Evolutionary conservation across 2,888 invertebrate species (phyloP), one percentile per base, ranked within the genome.

Genomic region (Xanthia togata): DNA sequence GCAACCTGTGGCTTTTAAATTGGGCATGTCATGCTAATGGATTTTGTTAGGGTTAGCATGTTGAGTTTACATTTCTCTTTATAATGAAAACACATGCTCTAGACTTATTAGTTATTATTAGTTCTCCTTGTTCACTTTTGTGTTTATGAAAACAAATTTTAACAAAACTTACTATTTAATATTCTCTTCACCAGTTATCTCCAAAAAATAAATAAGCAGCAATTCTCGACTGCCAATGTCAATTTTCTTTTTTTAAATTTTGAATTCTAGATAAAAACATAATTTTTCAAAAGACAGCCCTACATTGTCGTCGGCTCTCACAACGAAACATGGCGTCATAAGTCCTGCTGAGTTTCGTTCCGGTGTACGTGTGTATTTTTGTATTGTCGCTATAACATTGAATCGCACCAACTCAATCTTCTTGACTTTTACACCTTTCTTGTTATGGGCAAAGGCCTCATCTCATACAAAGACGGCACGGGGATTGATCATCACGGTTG

Each of bases 341-440:
- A 84, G 84, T 84, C 82, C 84, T 79, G 55, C 84, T 84, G 79
- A 84, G 76, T 68, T 72, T 31, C 72, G 72, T 74, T 80, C 81
- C 76, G 47, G 70, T 73, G 77, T 80, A 87, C 85, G 84, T 83
- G 78, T 84, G 81, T 85, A 85, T 85, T 85, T 82, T 87, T 85
- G 82, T 87, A 81, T 69, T 78, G 79, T 73, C 70, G 70, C 74
- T 71, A 68, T 82, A 79, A 62, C 44, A 75, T 75, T 73, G 75
- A 71, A 77, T 77, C 71, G 69, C 73, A 73, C n/a, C 4, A 35
- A 35, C 64, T 76, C 57, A 47, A 74, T 84, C 82, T 76, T 76
- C 59, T 68, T 73, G 70, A 67, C 47, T 41, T 70, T 71, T 63
- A 70, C 47, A 59, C 38, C n/a, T 67, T 75, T 59, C 31, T 74